These are phyloP conservation scores for Siderastrea radians DNA, from an alignment of 92 coral and sea anemone genomes.

Conservation along the genomic window DNA sequence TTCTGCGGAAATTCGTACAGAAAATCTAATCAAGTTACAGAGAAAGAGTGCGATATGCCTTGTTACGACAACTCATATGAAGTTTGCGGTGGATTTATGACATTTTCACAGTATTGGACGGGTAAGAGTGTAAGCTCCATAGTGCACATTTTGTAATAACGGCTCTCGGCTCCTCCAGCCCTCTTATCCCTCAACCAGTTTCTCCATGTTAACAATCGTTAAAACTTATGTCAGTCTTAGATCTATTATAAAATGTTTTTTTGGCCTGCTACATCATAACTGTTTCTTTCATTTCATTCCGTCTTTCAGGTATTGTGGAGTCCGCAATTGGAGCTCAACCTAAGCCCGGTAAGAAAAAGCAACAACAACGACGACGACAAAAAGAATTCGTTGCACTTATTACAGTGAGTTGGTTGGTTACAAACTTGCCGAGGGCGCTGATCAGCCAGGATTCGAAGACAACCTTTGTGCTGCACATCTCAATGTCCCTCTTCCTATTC, in stretches of 20 bases:
- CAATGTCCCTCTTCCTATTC: too few relatives aligned
- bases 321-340: background rate
- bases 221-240: too few relatives aligned
- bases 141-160: background rate
- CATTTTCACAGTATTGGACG: conserved; percentile 92
- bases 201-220: too few relatives aligned
- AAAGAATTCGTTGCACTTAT: background rate
- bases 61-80: conserved; percentile 92
- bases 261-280: background rate
- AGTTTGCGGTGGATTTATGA: conserved; percentile 85
- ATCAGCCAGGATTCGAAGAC: too few relatives aligned
- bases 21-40: conserved; percentile 81
- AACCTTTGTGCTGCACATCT: too few relatives aligned
- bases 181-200: too few relatives aligned
- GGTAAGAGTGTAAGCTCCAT: conserved; percentile 53
- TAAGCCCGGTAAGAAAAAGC: conserved; percentile 12
- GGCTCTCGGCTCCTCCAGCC: too few relatives aligned
- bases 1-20: conserved; percentile 95
- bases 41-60: conserved; percentile 83
- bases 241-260: too few relatives aligned
- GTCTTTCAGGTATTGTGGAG: conserved; percentile 43
- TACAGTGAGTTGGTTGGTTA: too few relatives aligned
- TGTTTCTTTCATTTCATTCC: background rate
- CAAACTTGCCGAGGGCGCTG: too few relatives aligned
- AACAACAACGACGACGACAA: too few relatives aligned